These are phyloP conservation scores for Danio aesculapii DNA, from an alignment of 2,797 vertebrate species.

Conservation along the genomic window DNA sequence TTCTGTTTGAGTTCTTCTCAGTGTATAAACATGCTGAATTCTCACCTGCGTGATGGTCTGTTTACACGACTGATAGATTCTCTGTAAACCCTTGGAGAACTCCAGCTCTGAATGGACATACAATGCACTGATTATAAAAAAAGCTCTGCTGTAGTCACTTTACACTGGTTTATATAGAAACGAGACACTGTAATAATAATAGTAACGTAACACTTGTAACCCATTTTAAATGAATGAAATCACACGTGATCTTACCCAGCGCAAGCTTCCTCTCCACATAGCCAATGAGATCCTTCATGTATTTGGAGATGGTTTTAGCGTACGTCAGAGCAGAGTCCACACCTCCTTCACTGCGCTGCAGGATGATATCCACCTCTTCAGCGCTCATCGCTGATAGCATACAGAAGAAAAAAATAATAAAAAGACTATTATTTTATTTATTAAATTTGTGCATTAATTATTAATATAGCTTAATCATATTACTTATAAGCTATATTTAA, in stretches of 20 bases:
- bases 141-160: too few species aligned
- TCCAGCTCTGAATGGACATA: conserved; percentile 84
- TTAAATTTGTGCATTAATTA: too few species aligned
- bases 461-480: too few species aligned
- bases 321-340: conserved; percentile 91
- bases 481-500: too few species aligned
- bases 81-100: conserved; percentile 93
- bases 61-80: conserved; percentile 89
- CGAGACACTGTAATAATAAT: too few species aligned
- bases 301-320: conserved; percentile 92
- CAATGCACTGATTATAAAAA: not conserved
- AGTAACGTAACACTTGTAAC: too few species aligned
- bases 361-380: conserved; percentile 89
- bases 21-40: not conserved
- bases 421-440: too few species aligned
- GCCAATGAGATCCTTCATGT: conserved; percentile 92
- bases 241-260: conserved; percentile 80
- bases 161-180: too few species aligned
- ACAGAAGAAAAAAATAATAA: conserved; percentile 19
- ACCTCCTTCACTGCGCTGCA: conserved; percentile 92
- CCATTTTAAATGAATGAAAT: too few species aligned
- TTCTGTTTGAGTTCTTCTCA: too few species aligned
- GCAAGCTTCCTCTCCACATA: conserved; percentile 90
- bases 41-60: conserved; percentile 88
- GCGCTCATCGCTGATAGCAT: conserved; percentile 65